Conservation (phyloP, 2,888 invertebrate species). For the Euzophera pinguis region DNA sequence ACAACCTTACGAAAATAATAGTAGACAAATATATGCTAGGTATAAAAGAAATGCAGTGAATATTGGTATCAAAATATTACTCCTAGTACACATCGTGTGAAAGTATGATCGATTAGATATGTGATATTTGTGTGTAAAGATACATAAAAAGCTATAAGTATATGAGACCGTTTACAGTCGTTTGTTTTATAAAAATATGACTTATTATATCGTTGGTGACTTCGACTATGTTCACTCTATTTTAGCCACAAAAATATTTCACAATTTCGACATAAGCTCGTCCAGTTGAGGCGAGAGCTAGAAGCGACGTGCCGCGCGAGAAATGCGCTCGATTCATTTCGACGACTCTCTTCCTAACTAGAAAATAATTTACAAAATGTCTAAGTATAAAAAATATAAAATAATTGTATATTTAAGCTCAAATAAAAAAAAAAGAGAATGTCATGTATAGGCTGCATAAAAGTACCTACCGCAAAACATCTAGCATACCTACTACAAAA, state of each 20-base stretch:
- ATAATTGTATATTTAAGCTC: slow-evolving; percentile 53
- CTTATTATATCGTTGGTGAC: slow-evolving; percentile 52
- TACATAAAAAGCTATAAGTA: slow-evolving; percentile 58
- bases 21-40: slow-evolving; percentile 65
- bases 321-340: slow-evolving; percentile 47
- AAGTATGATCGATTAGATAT: slow-evolving; percentile 69
- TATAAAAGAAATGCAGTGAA: slow-evolving; percentile 72
- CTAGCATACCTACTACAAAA: slow-evolving; percentile 69
- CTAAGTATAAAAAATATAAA: slow-evolving; percentile 75
- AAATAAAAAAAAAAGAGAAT: slow-evolving; percentile 49
- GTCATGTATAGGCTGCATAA: slow-evolving; percentile 59
- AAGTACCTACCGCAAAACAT: slow-evolving; percentile 59
- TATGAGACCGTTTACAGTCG: slow-evolving; percentile 49
- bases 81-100: slow-evolving; percentile 64
- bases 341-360: slow-evolving; percentile 55
- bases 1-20: slow-evolving; percentile 62
- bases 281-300: slow-evolving; percentile 23
- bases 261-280: slow-evolving; percentile 47
- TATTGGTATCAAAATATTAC: slow-evolving; percentile 77
- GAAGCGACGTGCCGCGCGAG: slow-evolving; percentile 39
- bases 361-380: slow-evolving; percentile 72
- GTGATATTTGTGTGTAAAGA: slow-evolving; percentile 69
- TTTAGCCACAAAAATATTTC: slow-evolving; percentile 52
- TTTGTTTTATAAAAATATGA: slow-evolving; percentile 69
- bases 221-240: slow-evolving; percentile 39